These are phyloP conservation scores for Eulithis prunata DNA, from an alignment of 2,888 invertebrate genomes.

Conservation along the genomic window DNA sequence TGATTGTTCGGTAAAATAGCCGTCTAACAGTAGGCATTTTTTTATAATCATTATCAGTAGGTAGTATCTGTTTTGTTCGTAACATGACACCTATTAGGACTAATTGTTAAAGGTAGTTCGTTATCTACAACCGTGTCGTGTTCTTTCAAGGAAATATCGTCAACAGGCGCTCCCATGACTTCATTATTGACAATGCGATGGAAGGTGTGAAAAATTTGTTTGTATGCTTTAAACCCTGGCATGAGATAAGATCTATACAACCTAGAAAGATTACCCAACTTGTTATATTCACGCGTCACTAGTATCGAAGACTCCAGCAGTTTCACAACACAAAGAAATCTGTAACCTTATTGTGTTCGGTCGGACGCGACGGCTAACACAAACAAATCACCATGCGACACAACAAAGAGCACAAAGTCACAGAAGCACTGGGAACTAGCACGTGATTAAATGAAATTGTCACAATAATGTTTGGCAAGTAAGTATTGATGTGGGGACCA, in stretches of 20 bases:
- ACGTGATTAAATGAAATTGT: slow-evolving; percentile 69
- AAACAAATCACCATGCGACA: slow-evolving; percentile 59
- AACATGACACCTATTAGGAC: slow-evolving; percentile 51
- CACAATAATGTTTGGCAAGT: slow-evolving; percentile 53
- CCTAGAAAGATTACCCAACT: slow-evolving; percentile 62
- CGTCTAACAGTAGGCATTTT: slow-evolving; percentile 6
- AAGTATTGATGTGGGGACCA: slow-evolving; percentile 54
- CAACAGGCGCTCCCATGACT: slow-evolving; percentile 29
- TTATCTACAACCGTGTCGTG: slow-evolving; percentile 43
- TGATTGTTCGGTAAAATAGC: slow-evolving; percentile 10
- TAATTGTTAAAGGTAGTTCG: slow-evolving; percentile 44
- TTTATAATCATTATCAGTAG: slow-evolving; percentile 24
- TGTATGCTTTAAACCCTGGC: slow-evolving; percentile 34
- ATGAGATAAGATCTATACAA: slow-evolving; percentile 65
- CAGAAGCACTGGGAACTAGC: slow-evolving; percentile 65
- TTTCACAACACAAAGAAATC: slow-evolving; percentile 72
- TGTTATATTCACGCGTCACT: slow-evolving; percentile 58
- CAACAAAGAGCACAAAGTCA: slow-evolving; percentile 65
- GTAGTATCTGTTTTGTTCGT: slow-evolving; percentile 29
- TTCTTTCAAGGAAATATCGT: slow-evolving; percentile 22
- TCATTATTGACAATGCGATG: slow-evolving; percentile 29
- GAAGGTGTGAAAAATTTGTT: slow-evolving; percentile 25
- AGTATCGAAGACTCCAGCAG: slow-evolving; percentile 54
- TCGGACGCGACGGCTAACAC: slow-evolving; percentile 47
- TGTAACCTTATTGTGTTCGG: slow-evolving; percentile 57